A percentile compares a stretch with the other conserved stretches of the same genome.
These are phyloP conservation scores for Drosophila setosimentum DNA, from an alignment of 2,888 invertebrate genomes.

Conservation along the genomic window DNA sequence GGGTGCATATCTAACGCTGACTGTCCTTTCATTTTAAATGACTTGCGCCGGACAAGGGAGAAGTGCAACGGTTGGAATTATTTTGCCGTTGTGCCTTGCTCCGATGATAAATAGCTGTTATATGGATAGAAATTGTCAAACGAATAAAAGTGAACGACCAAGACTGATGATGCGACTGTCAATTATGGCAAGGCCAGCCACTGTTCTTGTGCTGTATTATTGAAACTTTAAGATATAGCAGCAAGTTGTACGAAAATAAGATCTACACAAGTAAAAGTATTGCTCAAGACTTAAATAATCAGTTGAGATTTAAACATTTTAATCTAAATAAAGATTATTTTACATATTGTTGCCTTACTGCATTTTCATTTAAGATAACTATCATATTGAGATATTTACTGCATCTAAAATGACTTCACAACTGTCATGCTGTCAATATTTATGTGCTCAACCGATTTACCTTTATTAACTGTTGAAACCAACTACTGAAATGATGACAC, in stretches of 20 bases:
- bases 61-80: slow-evolving; percentile 45
- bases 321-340: not conserved
- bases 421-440: not conserved
- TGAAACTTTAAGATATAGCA: not conserved
- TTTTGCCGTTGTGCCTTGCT: slow-evolving; percentile 42
- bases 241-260: not conserved
- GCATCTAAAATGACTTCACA: not conserved
- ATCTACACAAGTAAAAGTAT: not conserved
- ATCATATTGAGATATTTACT: not conserved
- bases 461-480: slow-evolving; percentile 3
- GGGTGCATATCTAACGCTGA: slow-evolving; percentile 13
- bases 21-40: slow-evolving; percentile 76
- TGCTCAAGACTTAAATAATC: not conserved
- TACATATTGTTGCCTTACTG: not conserved
- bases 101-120: slow-evolving; percentile 68
- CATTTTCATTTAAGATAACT: not conserved
- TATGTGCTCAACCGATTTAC: not conserved
- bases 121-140: slow-evolving; percentile 44
- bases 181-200: slow-evolving; percentile 46
- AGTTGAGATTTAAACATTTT: not conserved
- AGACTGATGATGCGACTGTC: slow-evolving; percentile 56
- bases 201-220: slow-evolving; percentile 6
- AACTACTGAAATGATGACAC: not conserved
- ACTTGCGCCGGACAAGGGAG: slow-evolving; percentile 45
- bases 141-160: slow-evolving; percentile 31